Evolutionary conservation across 2,888 invertebrate genomes (phyloP).

Genomic region (Eulithis testata): DNA sequence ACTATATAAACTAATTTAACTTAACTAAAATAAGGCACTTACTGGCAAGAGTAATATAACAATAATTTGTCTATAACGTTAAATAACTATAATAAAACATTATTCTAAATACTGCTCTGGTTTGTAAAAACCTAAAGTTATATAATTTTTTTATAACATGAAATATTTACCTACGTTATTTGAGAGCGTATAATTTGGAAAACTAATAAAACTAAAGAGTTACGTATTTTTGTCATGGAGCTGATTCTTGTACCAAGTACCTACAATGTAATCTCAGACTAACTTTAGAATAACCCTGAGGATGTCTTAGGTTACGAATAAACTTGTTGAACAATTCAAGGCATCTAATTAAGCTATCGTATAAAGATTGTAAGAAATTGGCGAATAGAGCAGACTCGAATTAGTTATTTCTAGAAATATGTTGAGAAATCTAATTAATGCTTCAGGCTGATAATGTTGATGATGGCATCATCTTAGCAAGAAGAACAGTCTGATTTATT

Average conservation of each 20-base stretch:
- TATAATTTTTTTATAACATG: conserved; percentile 1
- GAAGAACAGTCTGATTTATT: too few relatives aligned
- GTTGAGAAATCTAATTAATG: too few relatives aligned
- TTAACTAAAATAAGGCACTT: conserved; percentile 50
- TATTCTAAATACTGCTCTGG: conserved; percentile 30
- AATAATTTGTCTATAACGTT: conserved; percentile 16
- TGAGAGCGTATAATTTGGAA: background rate
- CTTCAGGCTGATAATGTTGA: too few relatives aligned
- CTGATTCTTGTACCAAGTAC: background rate
- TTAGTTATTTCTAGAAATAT: too few relatives aligned
- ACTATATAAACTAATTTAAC: conserved; percentile 1
- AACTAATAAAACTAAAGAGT: background rate
- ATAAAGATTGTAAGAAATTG: too few relatives aligned
- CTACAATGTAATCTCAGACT: too few relatives aligned
- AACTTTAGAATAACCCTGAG: too few relatives aligned
- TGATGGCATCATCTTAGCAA: too few relatives aligned
- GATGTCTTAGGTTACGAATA: too few relatives aligned
- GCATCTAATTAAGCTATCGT: too few relatives aligned
- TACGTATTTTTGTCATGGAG: background rate
- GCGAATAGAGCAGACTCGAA: too few relatives aligned
- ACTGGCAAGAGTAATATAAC: conserved; percentile 56
- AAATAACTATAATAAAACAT: conserved; percentile 7
- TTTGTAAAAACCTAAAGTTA: conserved; percentile 21
- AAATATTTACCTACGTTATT: background rate
- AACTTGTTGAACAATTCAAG: too few relatives aligned